Base-by-base conservation (phyloP, 2,797 vertebrate genomes). In the Menidia menidia region DNA sequence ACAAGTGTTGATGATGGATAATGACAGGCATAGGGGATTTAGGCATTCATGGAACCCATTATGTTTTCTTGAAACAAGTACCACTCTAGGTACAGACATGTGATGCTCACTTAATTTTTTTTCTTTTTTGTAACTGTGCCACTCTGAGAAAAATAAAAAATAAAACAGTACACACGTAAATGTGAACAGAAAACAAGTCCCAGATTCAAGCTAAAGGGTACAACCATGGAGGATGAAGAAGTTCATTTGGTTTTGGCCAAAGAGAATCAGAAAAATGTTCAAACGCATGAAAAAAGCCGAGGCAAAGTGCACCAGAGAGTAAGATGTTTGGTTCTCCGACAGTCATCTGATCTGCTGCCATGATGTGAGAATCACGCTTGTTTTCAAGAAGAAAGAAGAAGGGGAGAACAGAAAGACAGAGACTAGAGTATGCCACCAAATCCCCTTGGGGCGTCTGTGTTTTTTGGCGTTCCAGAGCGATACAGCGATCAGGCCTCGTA, bases 331-430 rank as follows among this genome's bases (percentile, higher is more conserved):
- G 70, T 76, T 78, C 75, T 60, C 55, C 66, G 57, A 63, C 80
- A 80, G 86, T 87, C 84, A 89, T 82, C 86, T 89, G 84, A 93
- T 91, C 73, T 78, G 59, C 66, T 73, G 78, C 75, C 79, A 79
- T 91, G 90, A 81, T 87, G 70, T 71, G 81, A 89, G 72, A 73
- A 69, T 74, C 77, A 82, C 41, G 60, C 71, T 87, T 82, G 65
- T 82, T 87, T 87, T 73, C 57, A 56, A 81, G 66, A 80, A 81
- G 61, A 85, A 75, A 78, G 63, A 25, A 30, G 45, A 65, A 71
- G 19, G 31, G 57, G 47, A 64, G 58, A 62, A 48, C 14, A 62
- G 71, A 72, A 57, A 81, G 74, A 89, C 75, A 82, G 78, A 80
- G 75, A 67, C 74, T 60, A 68, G 68, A 71, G 54, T 75, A 85